Evolutionary conservation across 2,888 invertebrate genomes (phyloP), one percentile per base, ranked within the genome.

Genomic region (Clanis bilineata): DNA sequence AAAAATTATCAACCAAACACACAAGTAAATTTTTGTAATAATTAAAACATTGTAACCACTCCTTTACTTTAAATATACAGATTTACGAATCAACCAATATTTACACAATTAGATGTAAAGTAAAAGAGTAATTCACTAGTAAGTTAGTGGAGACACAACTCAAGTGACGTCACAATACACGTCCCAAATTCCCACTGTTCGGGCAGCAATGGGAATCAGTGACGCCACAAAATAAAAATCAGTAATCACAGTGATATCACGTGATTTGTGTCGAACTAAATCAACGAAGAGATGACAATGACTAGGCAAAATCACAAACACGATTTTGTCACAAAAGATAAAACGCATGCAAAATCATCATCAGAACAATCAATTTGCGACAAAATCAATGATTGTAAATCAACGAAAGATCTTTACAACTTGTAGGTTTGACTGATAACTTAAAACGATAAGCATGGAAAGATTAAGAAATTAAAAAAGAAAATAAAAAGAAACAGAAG

Each of bases 281-380:
- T 66, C 61, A 71, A 64, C 51, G 25, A 58, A 63, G 60, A 60
- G 58, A 23, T 64, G 59, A 60, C 59, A 64, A 28, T 56, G 18
- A 64, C 58, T 38, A 62, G 54, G 63, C 23, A 59, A 45, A 62
- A 57, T 69, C 76, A 82, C 75, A 83, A 76, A 43, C 65, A 65
- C 72, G 76, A 80, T 76, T 65, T 66, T 80, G 78, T 82, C 65
- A 71, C 77, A 85, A 85, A 82, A 82, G 83, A 84, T 79, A 25
- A 58, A 58, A 57, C 44, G 62, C 75, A 79, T 81, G 73, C 76
- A 79, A 63, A 74, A 76, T 76, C 67, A 63, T 51, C 21, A 57
- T 61, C 9, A 62, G 62, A 71, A 58, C 41, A 60, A 68, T 74
- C 81, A 67, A 81, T 79, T 84, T 85, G 76, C 68, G 79, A 85